A percentile compares a stretch with the other conserved stretches of the same genome.
Evolutionary conservation across 1,140 invertebrate species (phyloP).

Genomic region (Thaumetopoea pityocampa): DNA sequence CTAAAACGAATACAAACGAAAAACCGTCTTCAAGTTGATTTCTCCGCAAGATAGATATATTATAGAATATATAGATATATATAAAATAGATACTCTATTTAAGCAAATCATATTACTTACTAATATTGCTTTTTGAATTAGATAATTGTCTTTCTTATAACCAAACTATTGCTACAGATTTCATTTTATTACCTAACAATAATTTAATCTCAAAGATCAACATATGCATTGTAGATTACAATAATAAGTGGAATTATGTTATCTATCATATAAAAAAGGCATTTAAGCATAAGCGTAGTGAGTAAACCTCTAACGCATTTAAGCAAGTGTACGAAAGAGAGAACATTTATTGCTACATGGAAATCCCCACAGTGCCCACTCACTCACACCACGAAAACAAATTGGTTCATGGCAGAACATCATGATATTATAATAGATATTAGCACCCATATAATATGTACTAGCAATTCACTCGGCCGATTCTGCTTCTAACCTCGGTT

Average conservation of each 20-base stretch:
- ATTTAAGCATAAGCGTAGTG: slow-evolving; percentile 32
- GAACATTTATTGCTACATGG: background rate
- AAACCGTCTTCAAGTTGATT: too few relatives aligned
- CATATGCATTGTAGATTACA: slow-evolving; percentile 53
- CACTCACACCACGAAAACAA: slow-evolving; percentile 8
- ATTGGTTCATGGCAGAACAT: slow-evolving; percentile 25
- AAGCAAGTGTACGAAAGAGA: slow-evolving; percentile 31
- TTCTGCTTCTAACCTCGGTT: slow-evolving; percentile 17
- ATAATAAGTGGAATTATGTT: slow-evolving; percentile 16
- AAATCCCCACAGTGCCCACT: slow-evolving; percentile 10
- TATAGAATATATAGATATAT: too few relatives aligned
- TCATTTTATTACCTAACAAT: slow-evolving; percentile 34
- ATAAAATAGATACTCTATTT: too few relatives aligned
- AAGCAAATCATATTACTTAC: too few relatives aligned
- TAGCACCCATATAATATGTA: slow-evolving; percentile 53
- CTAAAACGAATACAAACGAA: too few relatives aligned
- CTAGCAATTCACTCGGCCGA: slow-evolving; percentile 47
- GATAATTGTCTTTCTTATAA: slow-evolving; percentile 5
- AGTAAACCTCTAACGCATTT: slow-evolving; percentile 28
- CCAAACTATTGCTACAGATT: slow-evolving; percentile 14
- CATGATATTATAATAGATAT: slow-evolving; percentile 32
- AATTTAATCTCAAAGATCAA: slow-evolving; percentile 45
- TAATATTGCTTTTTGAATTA: too few relatives aligned
- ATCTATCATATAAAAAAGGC: slow-evolving; percentile 5
- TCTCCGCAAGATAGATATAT: too few relatives aligned